Base-by-base conservation (phyloP, 2,113 vertebrate genomes). In the Illadopsis cleaveri region DNA sequence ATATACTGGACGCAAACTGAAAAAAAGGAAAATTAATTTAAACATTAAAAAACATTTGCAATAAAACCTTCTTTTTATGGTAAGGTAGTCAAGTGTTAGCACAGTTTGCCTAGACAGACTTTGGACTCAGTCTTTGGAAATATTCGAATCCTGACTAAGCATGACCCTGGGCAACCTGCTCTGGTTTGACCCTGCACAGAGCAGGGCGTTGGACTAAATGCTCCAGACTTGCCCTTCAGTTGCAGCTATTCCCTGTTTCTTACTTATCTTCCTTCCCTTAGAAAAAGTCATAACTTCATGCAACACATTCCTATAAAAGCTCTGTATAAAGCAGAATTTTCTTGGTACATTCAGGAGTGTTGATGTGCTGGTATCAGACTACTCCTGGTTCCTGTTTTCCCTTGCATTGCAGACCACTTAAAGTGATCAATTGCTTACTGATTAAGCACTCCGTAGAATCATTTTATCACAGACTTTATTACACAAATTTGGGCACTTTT, bases 111-210 rank as follows among this genome's bases (percentile, higher is more conserved):
- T 58, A 9, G 50, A 35, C 18, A 56, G 31, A 17, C 30, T 69
- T 42, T 45, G 42, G 18, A 12, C 12, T 73, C 22, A 31, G 1
- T 47, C 24, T 66, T 57, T 57, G 25, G 53, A 76, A 89, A 45
- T 48, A 37, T 0, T 71, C 0, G 0, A 10, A 37, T 54, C 56
- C 35, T 62, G 35, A 21, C 35, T 50, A 31, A 10, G 42, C 40
- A 17, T 12, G 5, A 65, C 19, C 25, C 50, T 48, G 51, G 79
- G n/a, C 35, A 53, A 8, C 35, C 14, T 71, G 31, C 37, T 86
- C 3, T 62, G 7, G 12, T 70, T 50, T 56, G 44, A 69, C 57
- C n/a, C 31, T 54, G 37, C 7, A 30, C 11, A 51, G 60, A 53
- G 47, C 76, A 71, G 21, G 14, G 5, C 0, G 1, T 50, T 82